These are phyloP conservation scores for Steinernema hermaphroditum DNA, from an alignment of 2,888 invertebrate genomes.

Conservation along the genomic window DNA sequence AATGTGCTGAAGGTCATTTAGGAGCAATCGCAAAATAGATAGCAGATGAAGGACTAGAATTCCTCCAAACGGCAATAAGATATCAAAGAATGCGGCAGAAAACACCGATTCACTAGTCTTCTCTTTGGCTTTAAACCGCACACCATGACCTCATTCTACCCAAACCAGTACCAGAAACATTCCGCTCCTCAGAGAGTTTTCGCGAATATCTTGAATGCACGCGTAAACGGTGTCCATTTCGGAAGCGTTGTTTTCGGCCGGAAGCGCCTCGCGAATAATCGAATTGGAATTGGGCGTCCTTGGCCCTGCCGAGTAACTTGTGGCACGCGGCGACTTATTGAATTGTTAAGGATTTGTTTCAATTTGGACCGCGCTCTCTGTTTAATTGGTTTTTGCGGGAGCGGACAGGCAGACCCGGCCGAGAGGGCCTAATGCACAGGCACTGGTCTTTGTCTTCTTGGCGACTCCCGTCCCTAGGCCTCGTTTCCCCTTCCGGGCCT, in stretches of 20 bases:
- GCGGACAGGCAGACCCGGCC: background rate
- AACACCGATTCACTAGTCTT: too few relatives aligned
- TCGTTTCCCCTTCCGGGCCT: background rate
- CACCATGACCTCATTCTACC: too few relatives aligned
- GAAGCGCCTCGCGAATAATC: background rate
- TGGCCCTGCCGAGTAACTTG: slow-evolving; percentile 25
- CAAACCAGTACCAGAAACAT: too few relatives aligned
- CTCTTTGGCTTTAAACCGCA: too few relatives aligned
- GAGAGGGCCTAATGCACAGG: slow-evolving; percentile 24
- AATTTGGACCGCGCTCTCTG: slow-evolving; percentile 13
- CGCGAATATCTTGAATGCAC: background rate
- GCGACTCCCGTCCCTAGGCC: background rate
- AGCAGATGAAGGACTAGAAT: too few relatives aligned
- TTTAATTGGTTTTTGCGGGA: slow-evolving; percentile 26
- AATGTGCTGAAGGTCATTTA: too few relatives aligned
- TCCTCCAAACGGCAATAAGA: too few relatives aligned
- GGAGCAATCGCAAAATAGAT: too few relatives aligned
- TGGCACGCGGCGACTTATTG: slow-evolving; percentile 28
- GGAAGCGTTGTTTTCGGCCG: background rate
- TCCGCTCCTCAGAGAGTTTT: too few relatives aligned
- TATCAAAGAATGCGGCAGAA: too few relatives aligned
- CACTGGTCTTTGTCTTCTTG: slow-evolving; percentile 19
- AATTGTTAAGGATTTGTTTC: slow-evolving; percentile 31
- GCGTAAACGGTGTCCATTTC: slow-evolving; percentile 19
- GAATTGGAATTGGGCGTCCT: slow-evolving; percentile 20